A percentile compares a stretch with the other conserved stretches of the same genome.
Conservation (phyloP, 2,888 invertebrate genomes). For the Tinea pellionella region DNA sequence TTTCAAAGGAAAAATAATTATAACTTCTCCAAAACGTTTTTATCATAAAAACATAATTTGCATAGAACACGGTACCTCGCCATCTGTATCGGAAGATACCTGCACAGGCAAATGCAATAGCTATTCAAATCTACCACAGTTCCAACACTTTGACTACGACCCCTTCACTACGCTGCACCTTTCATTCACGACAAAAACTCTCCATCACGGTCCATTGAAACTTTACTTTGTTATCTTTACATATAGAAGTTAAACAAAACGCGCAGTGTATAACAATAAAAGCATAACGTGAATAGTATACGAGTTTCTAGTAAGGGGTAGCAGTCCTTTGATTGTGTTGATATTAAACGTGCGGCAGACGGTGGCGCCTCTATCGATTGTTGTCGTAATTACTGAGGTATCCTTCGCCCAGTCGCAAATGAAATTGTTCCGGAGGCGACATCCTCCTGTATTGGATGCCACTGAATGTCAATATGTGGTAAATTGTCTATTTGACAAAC, state of each 20-base stretch:
- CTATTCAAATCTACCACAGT: constrained; percentile 11
- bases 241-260: background rate
- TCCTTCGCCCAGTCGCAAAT: constrained; percentile 68
- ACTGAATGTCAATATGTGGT: constrained; percentile 1
- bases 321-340: constrained; percentile 66
- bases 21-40: background rate
- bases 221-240: background rate
- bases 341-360: constrained; percentile 70
- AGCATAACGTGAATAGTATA: constrained; percentile 20
- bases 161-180: constrained; percentile 14
- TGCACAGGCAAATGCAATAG: constrained; percentile 10
- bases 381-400: constrained; percentile 70
- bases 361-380: constrained; percentile 70
- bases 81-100: constrained; percentile 2
- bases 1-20: background rate
- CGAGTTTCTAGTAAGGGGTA: constrained; percentile 17
- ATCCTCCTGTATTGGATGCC: background rate
- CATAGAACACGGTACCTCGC: background rate
- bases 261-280: background rate
- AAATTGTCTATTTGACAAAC: background rate
- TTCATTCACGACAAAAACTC: background rate
- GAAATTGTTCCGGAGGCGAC: constrained; percentile 60
- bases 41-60: constrained; percentile 5
- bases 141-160: constrained; percentile 7
- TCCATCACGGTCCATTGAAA: background rate